Conservation (phyloP, 1,140 invertebrate genomes). For the Drosophila sp. region DNA sequence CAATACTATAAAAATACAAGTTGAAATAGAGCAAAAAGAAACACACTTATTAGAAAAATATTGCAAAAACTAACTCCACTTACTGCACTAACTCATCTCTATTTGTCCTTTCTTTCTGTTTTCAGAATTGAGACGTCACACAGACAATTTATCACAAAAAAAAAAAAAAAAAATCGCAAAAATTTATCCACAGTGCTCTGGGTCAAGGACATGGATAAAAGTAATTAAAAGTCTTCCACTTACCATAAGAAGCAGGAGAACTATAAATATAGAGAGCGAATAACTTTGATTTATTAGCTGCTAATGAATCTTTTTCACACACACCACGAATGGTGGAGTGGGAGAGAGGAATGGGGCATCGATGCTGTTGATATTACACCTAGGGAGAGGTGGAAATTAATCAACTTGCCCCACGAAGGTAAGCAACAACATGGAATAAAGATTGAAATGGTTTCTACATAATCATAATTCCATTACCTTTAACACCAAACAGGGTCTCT, state of each 20-base stretch:
- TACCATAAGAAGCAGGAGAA: not conserved
- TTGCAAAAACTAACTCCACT: too few species aligned
- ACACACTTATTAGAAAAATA: too few species aligned
- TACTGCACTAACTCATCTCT: too few species aligned
- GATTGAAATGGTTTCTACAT: slow-evolving; percentile 10
- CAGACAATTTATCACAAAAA: too few species aligned
- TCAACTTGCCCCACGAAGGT: not conserved
- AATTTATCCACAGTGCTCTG: not conserved
- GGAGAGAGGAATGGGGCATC: not conserved
- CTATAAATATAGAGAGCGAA: slow-evolving; percentile 8
- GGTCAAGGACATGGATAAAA: not conserved
- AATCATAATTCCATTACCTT: slow-evolving; percentile 18
- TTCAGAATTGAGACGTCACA: too few species aligned
- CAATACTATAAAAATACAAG: too few species aligned
- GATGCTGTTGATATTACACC: not conserved
- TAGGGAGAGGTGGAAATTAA: slow-evolving; percentile 1
- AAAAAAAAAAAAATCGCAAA: too few species aligned
- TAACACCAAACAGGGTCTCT: too few species aligned
- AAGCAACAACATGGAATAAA: not conserved
- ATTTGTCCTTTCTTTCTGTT: too few species aligned
- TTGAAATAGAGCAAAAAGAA: too few species aligned
- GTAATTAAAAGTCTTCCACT: not conserved
- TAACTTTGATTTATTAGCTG: slow-evolving; percentile 59
- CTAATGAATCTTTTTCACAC: slow-evolving; percentile 49
- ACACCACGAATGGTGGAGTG: not conserved